phyloP scores from a whole-genome alignment of 1,140 invertebrate species.

The Bactericera cockerelli region DNA sequence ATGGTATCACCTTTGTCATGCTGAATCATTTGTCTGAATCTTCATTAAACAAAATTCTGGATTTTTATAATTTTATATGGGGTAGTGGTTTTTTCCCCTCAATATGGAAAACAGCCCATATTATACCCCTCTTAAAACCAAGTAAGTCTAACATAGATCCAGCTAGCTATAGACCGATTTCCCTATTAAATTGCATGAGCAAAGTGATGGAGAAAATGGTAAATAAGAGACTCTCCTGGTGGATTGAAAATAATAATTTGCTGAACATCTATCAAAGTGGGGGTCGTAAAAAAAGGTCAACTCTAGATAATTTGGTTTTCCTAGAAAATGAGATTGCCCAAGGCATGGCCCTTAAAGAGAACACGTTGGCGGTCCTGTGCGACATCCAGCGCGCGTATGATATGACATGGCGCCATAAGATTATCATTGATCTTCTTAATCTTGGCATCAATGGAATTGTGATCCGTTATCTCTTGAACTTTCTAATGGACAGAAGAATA shows the following conservation, averaged over 20 bases:
- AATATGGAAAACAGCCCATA: neutral
- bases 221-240: neutral
- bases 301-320: neutral
- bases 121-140: constrained; percentile 10
- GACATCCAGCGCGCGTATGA: no score
- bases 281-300: neutral
- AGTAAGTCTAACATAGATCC: neutral
- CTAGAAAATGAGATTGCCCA: neutral
- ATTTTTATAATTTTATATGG: constrained; percentile 6
- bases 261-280: neutral
- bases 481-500: no score
- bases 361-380: no score
- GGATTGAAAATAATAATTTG: neutral
- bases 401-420: no score
- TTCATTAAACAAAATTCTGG: neutral
- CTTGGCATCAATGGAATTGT: no score
- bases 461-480: no score
- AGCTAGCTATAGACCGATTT: constrained; percentile 6
- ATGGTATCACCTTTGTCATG: no score
- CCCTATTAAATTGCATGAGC: neutral
- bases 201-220: constrained; percentile 14
- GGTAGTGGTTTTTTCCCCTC: neutral
- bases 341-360: no score
- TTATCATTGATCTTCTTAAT: no score
- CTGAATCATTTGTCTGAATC: no score